These are phyloP conservation scores for Psilopogon haemacephalus DNA, from an alignment of 2,113 vertebrate species.

Conservation along the genomic window DNA sequence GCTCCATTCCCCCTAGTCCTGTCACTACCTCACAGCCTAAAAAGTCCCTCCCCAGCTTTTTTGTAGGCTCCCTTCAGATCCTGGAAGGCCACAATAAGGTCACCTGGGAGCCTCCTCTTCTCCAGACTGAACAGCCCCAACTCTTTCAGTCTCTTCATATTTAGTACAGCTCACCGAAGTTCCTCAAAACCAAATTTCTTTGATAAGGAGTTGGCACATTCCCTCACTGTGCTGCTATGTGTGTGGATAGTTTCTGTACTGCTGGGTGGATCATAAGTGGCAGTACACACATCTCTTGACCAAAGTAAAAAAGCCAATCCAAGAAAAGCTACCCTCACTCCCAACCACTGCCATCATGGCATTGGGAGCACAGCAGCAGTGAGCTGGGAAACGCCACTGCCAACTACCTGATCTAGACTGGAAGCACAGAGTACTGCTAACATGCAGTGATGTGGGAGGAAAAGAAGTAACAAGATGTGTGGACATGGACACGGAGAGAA, in stretches of 20 bases:
- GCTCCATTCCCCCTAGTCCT: too few species aligned
- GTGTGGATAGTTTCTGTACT: background rate
- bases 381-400: background rate
- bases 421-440: fast-evolving
- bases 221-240: background rate
- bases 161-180: background rate
- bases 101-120: too few species aligned
- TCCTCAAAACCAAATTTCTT: background rate
- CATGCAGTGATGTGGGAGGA: fast-evolving
- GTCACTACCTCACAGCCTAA: too few species aligned
- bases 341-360: background rate
- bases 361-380: background rate
- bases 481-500: background rate
- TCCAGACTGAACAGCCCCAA: too few species aligned
- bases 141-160: too few species aligned
- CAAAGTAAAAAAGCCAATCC: background rate
- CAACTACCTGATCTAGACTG: background rate
- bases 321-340: background rate
- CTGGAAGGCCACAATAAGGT: too few species aligned
- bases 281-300: background rate
- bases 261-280: background rate
- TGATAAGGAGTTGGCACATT: background rate
- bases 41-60: too few species aligned
- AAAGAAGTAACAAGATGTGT: fast-evolving
- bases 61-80: too few species aligned